Conservation (phyloP, 2,113 vertebrate genomes). For the Tychaedon coryphoeus region DNA sequence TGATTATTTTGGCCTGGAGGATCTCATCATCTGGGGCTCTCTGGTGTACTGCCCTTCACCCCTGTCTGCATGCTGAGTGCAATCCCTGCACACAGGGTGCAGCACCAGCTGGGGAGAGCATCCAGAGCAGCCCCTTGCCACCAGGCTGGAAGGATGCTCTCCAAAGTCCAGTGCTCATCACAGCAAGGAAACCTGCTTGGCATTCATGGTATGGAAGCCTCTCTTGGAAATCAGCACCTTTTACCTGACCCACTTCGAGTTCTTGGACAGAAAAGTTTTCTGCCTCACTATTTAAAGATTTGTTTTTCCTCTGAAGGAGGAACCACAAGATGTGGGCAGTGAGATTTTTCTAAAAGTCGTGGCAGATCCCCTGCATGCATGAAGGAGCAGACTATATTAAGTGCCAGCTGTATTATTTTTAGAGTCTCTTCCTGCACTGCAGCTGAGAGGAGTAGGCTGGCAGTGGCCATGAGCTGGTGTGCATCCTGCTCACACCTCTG, state of each 20-base stretch:
- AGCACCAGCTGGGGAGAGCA: neutral
- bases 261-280: neutral
- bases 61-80: neutral
- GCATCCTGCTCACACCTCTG: neutral
- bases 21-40: neutral
- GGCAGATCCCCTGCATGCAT: neutral
- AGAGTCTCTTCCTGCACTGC: neutral
- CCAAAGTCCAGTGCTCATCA: fast-evolving
- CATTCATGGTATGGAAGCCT: neutral
- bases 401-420: slow-evolving; percentile 3
- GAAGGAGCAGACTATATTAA: neutral
- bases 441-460: neutral
- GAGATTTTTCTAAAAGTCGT: neutral
- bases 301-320: neutral
- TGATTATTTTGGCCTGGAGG: neutral
- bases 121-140: fast-evolving
- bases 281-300: neutral
- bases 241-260: neutral
- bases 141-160: neutral
- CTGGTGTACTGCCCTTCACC: neutral
- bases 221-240: neutral
- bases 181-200: neutral
- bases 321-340: neutral
- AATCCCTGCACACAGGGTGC: fast-evolving
- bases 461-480: neutral